Evolutionary conservation across 2,797 vertebrate species (phyloP), one percentile per base, ranked within the genome.

Genomic region (Scolopax rusticola): DNA sequence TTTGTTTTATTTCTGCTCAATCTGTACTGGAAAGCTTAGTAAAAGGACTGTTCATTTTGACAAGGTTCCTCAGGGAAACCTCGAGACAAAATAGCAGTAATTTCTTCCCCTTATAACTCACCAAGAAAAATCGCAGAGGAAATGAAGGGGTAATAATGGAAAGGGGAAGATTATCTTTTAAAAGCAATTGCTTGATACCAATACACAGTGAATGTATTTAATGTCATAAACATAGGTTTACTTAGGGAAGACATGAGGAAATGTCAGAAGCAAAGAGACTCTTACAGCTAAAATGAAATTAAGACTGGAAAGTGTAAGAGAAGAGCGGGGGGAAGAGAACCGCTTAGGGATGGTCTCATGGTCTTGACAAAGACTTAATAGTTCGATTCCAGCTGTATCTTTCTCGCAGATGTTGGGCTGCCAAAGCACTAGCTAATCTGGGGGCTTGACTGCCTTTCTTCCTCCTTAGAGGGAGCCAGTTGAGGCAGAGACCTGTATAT

Each of bases 31-130:
- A 84, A 95, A 80, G 59, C 84, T 86, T 40, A 87, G 88, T 76
- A 89, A 91, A 97, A 92, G 77, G 61, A 67, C 84, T 84, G 78
- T 45, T 96, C 82, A 63, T 93, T 94, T 95, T 94, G 84, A 85
- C 75, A 76, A 65, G 70, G 80, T 95, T 95, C 91, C 95, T 93
- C 59, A 45, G 83, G 91, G 95, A 89, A 95, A 45, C 48, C 32
- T 80, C 6, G 1, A 90, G 90, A 70, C 15, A 94, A 95, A 87
- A 77, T 68, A 89, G 87, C 81, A 91, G 86, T 85, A 96, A 96
- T 94, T 75, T 93, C 87, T 85, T 93, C 70, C 70, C 50, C 61
- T 15, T 84, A 84, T 83, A 95, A 93, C 65, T 85, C 89, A 93
- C 71, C 50, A 83, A 87, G 67, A 84, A 87, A 93, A 95, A 81